Conservation (phyloP, 1,140 invertebrate genomes). For the Drosophila elegans region DNA sequence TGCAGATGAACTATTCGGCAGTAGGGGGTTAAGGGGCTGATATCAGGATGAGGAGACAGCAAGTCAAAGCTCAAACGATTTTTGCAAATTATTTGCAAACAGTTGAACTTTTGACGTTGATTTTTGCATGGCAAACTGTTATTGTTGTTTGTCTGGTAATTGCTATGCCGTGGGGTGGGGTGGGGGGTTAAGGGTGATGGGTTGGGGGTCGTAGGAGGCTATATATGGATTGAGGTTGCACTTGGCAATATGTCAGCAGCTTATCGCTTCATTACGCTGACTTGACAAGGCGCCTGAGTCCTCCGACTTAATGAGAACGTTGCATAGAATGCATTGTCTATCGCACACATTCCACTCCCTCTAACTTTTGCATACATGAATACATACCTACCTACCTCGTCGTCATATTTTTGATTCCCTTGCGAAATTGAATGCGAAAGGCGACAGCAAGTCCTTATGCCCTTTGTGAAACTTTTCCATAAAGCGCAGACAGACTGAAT, state of each 20-base stretch:
- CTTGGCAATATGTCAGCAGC: slow-evolving; percentile 75
- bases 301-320: slow-evolving; percentile 65
- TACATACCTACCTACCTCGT: slow-evolving; percentile 3
- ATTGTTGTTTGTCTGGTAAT: slow-evolving; percentile 60
- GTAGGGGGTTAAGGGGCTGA: neutral
- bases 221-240: slow-evolving; percentile 67
- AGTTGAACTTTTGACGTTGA: slow-evolving; percentile 75
- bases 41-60: slow-evolving; percentile 7
- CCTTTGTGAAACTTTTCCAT: slow-evolving; percentile 45
- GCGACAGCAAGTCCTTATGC: slow-evolving; percentile 53
- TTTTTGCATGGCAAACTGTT: slow-evolving; percentile 65
- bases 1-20: slow-evolving; percentile 62
- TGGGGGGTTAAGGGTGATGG: neutral
- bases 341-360: neutral
- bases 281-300: slow-evolving; percentile 56
- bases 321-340: slow-evolving; percentile 48
- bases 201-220: neutral
- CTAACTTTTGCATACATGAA: slow-evolving; percentile 55
- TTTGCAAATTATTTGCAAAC: slow-evolving; percentile 79
- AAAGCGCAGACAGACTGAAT: slow-evolving; percentile 16
- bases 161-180: slow-evolving; percentile 29
- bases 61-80: slow-evolving; percentile 62
- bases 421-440: slow-evolving; percentile 38
- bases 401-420: slow-evolving; percentile 24
- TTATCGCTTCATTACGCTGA: slow-evolving; percentile 76